Percentiles rank a stretch among this genome's conserved stretches.
Evolutionary conservation across 2,113 vertebrate genomes (phyloP).

Genomic region (Oryzias melastigma): DNA sequence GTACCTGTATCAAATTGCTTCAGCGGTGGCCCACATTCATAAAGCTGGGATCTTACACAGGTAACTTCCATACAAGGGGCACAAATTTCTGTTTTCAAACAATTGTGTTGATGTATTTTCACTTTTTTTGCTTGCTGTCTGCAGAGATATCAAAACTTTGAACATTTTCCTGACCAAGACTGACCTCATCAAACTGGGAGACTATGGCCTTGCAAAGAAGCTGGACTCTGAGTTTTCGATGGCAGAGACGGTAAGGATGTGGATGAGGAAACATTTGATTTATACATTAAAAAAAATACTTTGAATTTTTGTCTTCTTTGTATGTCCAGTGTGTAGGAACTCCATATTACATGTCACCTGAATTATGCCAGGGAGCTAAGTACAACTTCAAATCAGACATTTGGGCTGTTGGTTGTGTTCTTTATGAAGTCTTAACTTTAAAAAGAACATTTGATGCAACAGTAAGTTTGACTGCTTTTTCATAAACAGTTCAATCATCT

Average conservation of each 20-base stretch:
- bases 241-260: constrained; percentile 90
- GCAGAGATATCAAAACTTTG: constrained; percentile 97
- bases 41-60: constrained; percentile 95
- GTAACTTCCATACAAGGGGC: constrained; percentile 55
- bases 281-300: neutral
- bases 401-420: constrained; percentile 96
- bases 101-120: neutral
- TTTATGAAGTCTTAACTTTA: constrained; percentile 92
- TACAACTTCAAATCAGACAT: constrained; percentile 99
- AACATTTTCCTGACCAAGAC: constrained; percentile 99
- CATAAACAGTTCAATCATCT: neutral
- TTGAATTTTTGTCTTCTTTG: neutral
- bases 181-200: constrained; percentile 95
- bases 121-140: constrained; percentile 6
- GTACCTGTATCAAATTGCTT: constrained; percentile 97
- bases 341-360: constrained; percentile 98
- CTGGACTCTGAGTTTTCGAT: constrained; percentile 94
- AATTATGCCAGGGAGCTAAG: constrained; percentile 94
- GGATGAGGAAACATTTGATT: too few relatives aligned
- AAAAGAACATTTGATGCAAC: constrained; percentile 98
- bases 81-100: too few relatives aligned
- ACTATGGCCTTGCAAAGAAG: constrained; percentile 97
- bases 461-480: constrained; percentile 71
- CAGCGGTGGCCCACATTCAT: constrained; percentile 95
- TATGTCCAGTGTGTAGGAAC: constrained; percentile 91